These are phyloP conservation scores for Plutomurus gul DNA, from an alignment of 1,140 invertebrate genomes.

Conservation along the genomic window DNA sequence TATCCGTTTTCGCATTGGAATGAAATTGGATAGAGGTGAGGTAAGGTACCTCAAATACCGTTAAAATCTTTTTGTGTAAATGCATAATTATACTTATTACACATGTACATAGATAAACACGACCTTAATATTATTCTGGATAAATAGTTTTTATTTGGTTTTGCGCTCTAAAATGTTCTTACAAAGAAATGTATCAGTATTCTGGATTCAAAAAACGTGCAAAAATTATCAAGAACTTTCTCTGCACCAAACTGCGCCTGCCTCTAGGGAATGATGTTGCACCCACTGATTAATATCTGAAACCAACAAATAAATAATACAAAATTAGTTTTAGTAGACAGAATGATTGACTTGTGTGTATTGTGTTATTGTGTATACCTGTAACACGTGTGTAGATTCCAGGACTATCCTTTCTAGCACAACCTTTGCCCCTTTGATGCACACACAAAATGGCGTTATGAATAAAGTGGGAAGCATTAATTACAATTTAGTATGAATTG, in stretches of 20 bases:
- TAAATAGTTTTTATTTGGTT: not conserved
- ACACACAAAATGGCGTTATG: not conserved
- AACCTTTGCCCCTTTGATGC: not conserved
- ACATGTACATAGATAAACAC: no score
- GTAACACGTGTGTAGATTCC: constrained; percentile 7
- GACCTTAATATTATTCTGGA: no score
- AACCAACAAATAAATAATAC: not conserved
- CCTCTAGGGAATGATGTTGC: not conserved
- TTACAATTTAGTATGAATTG: not conserved
- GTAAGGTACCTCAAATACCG: no score
- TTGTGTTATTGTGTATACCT: not conserved
- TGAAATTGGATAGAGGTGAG: no score
- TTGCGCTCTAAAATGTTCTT: not conserved
- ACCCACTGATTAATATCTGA: constrained; percentile 29
- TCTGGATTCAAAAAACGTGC: no score
- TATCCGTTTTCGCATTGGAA: no score
- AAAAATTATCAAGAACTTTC: not conserved
- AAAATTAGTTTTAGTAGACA: not conserved
- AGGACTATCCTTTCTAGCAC: not conserved
- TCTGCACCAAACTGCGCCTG: not conserved
- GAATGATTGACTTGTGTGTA: no score
- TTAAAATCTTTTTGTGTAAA: no score
- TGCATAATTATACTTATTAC: no score
- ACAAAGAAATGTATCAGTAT: not conserved
- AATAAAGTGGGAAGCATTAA: not conserved